Evolutionary conservation across 1,140 invertebrate species (phyloP).

Genomic region (Diorhabda elongata): DNA sequence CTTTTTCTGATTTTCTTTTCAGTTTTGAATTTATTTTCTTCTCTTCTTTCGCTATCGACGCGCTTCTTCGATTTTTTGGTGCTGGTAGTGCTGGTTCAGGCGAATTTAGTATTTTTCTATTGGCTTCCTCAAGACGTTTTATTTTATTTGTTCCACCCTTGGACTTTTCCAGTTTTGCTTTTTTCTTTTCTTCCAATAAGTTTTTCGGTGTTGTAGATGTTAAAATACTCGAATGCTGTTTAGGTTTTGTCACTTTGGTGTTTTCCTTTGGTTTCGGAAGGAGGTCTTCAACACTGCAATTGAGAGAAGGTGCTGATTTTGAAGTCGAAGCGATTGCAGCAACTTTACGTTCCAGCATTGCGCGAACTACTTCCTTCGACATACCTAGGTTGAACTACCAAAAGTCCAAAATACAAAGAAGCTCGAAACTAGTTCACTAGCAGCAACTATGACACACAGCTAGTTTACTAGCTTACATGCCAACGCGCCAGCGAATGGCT

Average conservation of each 20-base stretch:
- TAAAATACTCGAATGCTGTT: background rate
- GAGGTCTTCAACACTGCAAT: no score
- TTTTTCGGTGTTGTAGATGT: no score
- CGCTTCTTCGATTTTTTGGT: background rate
- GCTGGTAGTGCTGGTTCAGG: background rate
- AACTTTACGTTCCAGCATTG: background rate
- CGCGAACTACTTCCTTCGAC: no score
- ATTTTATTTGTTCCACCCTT: conserved; percentile 7
- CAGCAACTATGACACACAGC: no score
- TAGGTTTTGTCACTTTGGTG: conserved; percentile 9
- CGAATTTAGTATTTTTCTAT: conserved; percentile 7
- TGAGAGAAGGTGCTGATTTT: no score
- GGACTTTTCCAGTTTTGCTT: conserved; percentile 2
- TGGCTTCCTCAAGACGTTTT: background rate
- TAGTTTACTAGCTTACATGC: no score
- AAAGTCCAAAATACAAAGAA: no score
- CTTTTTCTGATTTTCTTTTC: conserved; percentile 8
- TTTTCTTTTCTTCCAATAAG: background rate
- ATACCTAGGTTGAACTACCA: no score
- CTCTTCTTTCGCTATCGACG: background rate
- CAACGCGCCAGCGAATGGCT: no score
- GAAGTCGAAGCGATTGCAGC: background rate
- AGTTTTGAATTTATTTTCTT: background rate
- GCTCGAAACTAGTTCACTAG: no score
- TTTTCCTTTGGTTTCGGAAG: conserved; percentile 14